These are phyloP conservation scores for Allobates femoralis DNA, from an alignment of 2,797 vertebrate species.

Conservation along the genomic window DNA sequence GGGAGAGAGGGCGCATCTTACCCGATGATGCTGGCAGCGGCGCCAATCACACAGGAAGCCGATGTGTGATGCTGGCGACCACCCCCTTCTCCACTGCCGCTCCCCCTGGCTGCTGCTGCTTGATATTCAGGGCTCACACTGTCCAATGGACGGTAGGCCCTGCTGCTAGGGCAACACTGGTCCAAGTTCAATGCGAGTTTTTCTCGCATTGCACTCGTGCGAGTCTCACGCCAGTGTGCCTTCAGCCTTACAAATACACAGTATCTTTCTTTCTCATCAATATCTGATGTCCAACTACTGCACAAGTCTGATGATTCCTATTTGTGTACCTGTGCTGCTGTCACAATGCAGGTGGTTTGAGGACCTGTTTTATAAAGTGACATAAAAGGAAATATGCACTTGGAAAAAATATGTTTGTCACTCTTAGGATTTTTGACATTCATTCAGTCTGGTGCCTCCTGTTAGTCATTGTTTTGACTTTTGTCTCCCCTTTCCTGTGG, in stretches of 20 bases:
- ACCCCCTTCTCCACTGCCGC: too few relatives aligned
- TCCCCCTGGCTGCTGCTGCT: too few relatives aligned
- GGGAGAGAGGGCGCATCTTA: too few relatives aligned
- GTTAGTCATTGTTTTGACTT: conserved; percentile 2
- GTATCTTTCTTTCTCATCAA: not conserved
- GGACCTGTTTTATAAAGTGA: not conserved
- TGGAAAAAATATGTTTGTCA: not conserved
- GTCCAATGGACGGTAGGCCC: too few relatives aligned
- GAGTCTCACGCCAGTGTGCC: too few relatives aligned
- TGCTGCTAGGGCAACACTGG: too few relatives aligned
- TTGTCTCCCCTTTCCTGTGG: not conserved
- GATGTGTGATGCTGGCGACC: too few relatives aligned
- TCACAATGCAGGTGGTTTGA: not conserved
- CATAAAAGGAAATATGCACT: not conserved
- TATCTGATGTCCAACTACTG: not conserved
- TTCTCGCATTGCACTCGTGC: too few relatives aligned
- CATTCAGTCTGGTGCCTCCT: not conserved
- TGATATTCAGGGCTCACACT: too few relatives aligned
- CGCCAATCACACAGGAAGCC: too few relatives aligned
- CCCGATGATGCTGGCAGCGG: too few relatives aligned
- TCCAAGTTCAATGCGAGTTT: too few relatives aligned
- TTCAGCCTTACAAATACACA: not conserved
- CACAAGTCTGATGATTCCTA: not conserved
- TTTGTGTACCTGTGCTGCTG: not conserved
- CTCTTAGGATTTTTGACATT: not conserved